These are phyloP conservation scores for Mesopsocus fuscifrons DNA, from an alignment of 2,888 invertebrate species.

Conservation along the genomic window DNA sequence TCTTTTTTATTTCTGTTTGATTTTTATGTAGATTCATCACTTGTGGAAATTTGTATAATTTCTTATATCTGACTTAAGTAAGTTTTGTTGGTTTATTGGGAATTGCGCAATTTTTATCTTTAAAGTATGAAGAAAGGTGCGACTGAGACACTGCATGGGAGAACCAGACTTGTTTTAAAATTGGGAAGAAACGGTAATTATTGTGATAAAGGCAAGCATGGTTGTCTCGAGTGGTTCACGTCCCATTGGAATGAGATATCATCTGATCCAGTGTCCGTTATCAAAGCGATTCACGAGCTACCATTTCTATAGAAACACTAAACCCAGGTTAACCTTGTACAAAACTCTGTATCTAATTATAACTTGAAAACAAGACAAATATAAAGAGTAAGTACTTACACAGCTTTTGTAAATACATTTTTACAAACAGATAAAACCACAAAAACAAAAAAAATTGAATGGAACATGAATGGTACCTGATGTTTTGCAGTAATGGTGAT, in stretches of 20 bases:
- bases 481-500: no score
- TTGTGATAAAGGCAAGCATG: no score
- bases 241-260: neutral
- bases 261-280: neutral
- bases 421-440: neutral
- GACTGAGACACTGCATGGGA: no score
- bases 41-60: neutral
- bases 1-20: neutral
- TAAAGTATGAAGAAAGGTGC: no score
- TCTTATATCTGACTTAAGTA: neutral
- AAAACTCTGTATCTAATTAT: neutral
- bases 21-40: neutral
- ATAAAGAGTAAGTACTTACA: constrained; percentile 1
- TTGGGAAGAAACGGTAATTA: no score
- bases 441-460: constrained; percentile 4
- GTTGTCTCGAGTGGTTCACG: no score
- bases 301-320: no score
- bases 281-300: no score
- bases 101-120: neutral
- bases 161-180: no score
- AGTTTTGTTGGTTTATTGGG: neutral
- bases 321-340: constrained; percentile 6
- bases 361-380: neutral
- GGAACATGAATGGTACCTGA: no score
- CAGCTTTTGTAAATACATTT: constrained; percentile 8